These are phyloP conservation scores for Drosophila nigrodunni DNA, from an alignment of 1,140 invertebrate genomes.

Conservation along the genomic window DNA sequence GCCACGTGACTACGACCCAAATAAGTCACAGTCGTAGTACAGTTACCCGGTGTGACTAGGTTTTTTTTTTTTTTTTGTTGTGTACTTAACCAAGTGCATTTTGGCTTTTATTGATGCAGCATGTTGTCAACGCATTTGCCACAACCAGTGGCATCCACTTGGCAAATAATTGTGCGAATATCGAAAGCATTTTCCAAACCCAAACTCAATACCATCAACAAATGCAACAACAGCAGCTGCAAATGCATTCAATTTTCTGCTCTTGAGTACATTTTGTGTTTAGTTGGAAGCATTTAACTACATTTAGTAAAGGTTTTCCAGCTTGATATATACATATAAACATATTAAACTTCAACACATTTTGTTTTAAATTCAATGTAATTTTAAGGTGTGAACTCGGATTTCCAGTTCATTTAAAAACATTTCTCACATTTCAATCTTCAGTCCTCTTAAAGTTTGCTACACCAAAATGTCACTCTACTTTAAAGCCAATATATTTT, in stretches of 20 bases:
- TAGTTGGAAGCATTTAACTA: no score
- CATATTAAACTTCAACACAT: no score
- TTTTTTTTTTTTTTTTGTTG: constrained; percentile 37
- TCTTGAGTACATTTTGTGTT: constrained; percentile 2
- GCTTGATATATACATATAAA: no score
- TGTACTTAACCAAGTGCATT: constrained; percentile 77
- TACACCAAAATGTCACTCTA: neutral
- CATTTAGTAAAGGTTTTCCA: no score
- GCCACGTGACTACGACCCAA: constrained; percentile 43
- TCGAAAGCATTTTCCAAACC: constrained; percentile 56
- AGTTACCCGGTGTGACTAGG: neutral
- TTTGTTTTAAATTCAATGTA: no score
- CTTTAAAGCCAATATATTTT: neutral
- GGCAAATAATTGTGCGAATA: constrained; percentile 54
- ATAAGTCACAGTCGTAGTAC: constrained; percentile 40
- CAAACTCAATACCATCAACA: constrained; percentile 32
- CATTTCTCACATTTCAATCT: no score
- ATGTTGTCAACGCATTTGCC: constrained; percentile 66
- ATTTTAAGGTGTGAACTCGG: no score
- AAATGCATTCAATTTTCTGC: neutral
- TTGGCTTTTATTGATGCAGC: constrained; percentile 75
- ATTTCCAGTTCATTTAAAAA: no score
- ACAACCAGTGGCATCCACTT: constrained; percentile 47
- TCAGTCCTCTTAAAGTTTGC: no score
- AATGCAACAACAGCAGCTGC: constrained; percentile 8